Evolutionary conservation across 2,113 vertebrate species (phyloP).

Genomic region (Sylvilagus bachmani): DNA sequence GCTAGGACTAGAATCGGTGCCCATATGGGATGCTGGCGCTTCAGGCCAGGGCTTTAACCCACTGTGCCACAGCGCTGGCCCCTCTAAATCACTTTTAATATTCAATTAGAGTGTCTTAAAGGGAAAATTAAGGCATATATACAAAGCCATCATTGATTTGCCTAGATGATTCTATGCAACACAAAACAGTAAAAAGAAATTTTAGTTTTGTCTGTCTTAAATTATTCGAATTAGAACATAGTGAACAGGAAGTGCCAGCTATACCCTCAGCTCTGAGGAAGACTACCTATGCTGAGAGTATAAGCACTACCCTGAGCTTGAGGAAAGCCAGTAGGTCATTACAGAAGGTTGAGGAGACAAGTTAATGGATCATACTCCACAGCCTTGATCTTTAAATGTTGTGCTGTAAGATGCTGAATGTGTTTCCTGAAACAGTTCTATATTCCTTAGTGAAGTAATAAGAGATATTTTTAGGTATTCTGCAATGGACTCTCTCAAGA

Average conservation of each 20-base stretch:
- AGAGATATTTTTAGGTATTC: background rate
- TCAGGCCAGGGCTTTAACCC: too few species aligned
- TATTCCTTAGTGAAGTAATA: background rate
- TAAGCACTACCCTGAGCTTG: rapidly evolving
- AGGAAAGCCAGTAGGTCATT: background rate
- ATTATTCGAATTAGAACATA: background rate
- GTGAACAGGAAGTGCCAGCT: background rate
- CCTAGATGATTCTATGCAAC: background rate
- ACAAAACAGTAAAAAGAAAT: background rate
- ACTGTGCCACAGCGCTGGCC: too few species aligned
- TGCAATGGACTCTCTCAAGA: background rate
- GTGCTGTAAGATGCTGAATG: background rate
- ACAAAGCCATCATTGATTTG: background rate
- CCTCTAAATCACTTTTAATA: background rate
- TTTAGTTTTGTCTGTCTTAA: background rate
- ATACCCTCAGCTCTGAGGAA: background rate
- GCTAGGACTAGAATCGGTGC: too few species aligned
- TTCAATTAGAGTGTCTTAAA: background rate
- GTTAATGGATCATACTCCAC: background rate
- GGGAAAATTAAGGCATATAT: background rate
- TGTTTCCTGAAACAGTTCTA: background rate
- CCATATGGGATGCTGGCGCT: too few species aligned
- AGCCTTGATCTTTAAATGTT: background rate
- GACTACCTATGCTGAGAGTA: background rate
- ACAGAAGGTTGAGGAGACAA: background rate